Evolutionary conservation across 2,797 vertebrate species (phyloP).

Genomic region (Phrynocephalus forsythii): DNA sequence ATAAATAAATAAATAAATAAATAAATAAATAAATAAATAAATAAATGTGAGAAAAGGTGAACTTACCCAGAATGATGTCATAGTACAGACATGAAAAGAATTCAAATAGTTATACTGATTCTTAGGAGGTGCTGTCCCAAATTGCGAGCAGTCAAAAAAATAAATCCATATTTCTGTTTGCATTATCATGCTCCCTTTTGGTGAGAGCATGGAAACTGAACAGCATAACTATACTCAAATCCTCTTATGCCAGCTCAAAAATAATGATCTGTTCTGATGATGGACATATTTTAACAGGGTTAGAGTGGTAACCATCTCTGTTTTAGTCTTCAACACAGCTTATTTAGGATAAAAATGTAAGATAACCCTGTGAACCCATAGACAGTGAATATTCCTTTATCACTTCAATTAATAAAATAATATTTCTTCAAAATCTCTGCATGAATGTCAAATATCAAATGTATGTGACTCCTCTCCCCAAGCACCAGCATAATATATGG

Average conservation of each 20-base stretch:
- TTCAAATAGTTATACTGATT: neutral
- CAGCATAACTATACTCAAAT: neutral
- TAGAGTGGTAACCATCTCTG: neutral
- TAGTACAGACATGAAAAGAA: neutral
- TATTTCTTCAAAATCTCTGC: neutral
- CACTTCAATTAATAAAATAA: neutral
- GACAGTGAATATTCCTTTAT: neutral
- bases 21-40: too few species aligned
- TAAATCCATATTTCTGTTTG: neutral
- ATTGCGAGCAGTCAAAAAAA: neutral
- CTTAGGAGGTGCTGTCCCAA: neutral
- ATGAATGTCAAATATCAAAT: neutral
- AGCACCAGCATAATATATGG: neutral
- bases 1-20: too few species aligned
- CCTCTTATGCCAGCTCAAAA: neutral
- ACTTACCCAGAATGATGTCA: neutral
- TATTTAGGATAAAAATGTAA: neutral
- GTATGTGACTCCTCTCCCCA: neutral
- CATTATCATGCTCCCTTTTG: neutral
- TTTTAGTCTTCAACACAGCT: neutral
- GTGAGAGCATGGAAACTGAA: neutral
- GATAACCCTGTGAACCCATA: neutral
- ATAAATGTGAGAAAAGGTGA: neutral
- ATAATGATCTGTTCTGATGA: neutral
- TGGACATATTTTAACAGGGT: neutral